Base-by-base conservation (phyloP, 2,888 invertebrate genomes). In the Deroplatys truncata region DNA sequence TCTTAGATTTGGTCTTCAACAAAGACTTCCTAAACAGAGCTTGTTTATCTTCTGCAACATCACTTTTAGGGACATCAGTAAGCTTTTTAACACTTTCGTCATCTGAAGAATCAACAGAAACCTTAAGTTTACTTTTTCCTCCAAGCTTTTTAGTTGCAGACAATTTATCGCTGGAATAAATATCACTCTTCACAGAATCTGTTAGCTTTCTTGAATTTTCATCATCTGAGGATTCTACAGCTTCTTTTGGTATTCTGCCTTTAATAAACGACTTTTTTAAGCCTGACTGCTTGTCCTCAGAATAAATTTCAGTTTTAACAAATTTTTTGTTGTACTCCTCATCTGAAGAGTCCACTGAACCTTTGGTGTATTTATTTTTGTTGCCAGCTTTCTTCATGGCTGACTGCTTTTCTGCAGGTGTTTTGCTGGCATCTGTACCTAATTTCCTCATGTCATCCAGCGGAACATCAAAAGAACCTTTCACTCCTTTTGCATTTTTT, bases 321-420 rank as follows among this genome's bases (percentile, higher is more conserved):
- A 92, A 91, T 89, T 91, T 90, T 92, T 93, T 91, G 92, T 92
- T 89, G 92, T 92, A 91, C 92, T 93, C 91, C 82, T 91, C 91
- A 84, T 91, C 91, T 20, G 91, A 90, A 8, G 91, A 90, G 35
- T 91, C 90, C 2, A 90, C 28, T n/a, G 83, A 20, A 28, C 35
- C 90, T 56, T 90, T 90, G 84, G 91, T 88, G 29, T 89, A 83
- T 90, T 91, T 93, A 82, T 56, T 89, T 84, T 89, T 90, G 16
- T 31, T 56, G 28, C 85, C 82, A 25, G 49, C 43, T 28, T 91
- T 91, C 85, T 90, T 90, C 31, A 88, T 82, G 29, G 82, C 92
- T 91, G 4, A 92, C 92, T 49, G 93, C 93, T 86, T 93, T 92
- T 90, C 90, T 35, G 85, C 31, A 31, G 35, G 49, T 20, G 87